These are phyloP conservation scores for Chymomyza costata DNA, from an alignment of 1,140 invertebrate genomes.

Conservation along the genomic window DNA sequence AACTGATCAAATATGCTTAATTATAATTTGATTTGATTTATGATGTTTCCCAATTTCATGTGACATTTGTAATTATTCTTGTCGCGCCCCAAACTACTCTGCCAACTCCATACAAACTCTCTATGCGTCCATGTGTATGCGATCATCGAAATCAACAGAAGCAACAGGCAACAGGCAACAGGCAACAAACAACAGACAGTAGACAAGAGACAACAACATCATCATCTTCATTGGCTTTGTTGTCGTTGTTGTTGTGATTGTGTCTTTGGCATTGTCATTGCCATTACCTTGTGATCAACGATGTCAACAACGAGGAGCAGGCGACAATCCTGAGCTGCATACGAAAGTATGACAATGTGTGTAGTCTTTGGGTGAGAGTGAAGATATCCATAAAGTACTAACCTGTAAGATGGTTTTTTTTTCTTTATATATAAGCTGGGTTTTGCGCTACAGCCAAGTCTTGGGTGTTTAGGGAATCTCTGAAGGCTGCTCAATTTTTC, in stretches of 20 bases:
- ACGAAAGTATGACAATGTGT: too few species aligned
- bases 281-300: constrained; percentile 52
- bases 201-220: constrained; percentile 25
- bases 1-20: constrained; percentile 74
- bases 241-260: constrained; percentile 14
- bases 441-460: too few species aligned
- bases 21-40: constrained; percentile 75
- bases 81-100: constrained; percentile 60
- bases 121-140: too few species aligned
- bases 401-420: too few species aligned
- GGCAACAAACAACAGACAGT: constrained; percentile 26
- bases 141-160: constrained; percentile 12
- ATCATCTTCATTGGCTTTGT: constrained; percentile 22
- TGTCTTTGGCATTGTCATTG: constrained; percentile 20
- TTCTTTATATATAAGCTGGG: too few species aligned
- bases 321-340: constrained; percentile 71
- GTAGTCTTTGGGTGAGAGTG: too few species aligned
- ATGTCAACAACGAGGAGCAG: constrained; percentile 66
- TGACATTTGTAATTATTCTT: constrained; percentile 75
- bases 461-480: too few species aligned
- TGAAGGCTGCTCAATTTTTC: too few species aligned
- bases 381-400: too few species aligned
- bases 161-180: constrained; percentile 6
- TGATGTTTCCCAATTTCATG: constrained; percentile 67
- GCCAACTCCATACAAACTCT: too few species aligned